Conservation (phyloP, 1,140 invertebrate genomes). For the Hormaphis cornu region DNA sequence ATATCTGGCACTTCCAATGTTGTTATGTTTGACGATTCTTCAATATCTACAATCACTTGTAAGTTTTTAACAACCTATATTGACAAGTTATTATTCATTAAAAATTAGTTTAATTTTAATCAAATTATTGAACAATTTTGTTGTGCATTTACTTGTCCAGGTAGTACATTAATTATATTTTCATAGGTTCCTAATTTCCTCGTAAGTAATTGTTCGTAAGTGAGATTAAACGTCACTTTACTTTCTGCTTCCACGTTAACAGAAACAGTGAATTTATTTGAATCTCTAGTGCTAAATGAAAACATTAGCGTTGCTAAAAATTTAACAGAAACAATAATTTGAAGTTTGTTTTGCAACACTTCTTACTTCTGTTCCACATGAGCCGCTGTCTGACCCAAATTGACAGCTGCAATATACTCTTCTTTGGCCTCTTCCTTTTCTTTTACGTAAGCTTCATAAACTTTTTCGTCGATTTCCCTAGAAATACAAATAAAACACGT, state of each 20-base stretch:
- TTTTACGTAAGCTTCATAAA: constrained; percentile 48
- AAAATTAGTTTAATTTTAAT: too few relatives aligned
- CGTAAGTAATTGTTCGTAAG: constrained; percentile 54
- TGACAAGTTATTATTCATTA: too few relatives aligned
- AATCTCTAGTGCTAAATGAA: constrained; percentile 50
- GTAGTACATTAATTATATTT: constrained; percentile 52
- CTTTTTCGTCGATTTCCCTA: constrained; percentile 48
- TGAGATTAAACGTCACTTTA: constrained; percentile 53
- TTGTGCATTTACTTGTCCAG: constrained; percentile 43
- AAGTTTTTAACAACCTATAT: constrained; percentile 48
- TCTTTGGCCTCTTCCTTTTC: constrained; percentile 56
- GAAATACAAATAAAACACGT: not conserved
- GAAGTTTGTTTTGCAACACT: not conserved
- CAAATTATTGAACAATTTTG: not conserved
- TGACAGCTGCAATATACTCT: constrained; percentile 52
- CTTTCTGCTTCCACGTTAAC: constrained; percentile 52
- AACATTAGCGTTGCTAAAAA: not conserved
- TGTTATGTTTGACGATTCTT: constrained; percentile 49
- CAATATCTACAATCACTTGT: constrained; percentile 49
- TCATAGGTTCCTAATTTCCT: constrained; percentile 51
- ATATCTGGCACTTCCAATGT: constrained; percentile 49
- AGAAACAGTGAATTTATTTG: constrained; percentile 53
- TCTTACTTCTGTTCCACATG: constrained; percentile 48
- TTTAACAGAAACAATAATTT: not conserved
- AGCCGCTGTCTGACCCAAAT: constrained; percentile 50